Percentiles rank a stretch among this genome's conserved stretches.
Evolutionary conservation across 2,888 invertebrate genomes (phyloP).

Genomic region (Ennomos erosarius): DNA sequence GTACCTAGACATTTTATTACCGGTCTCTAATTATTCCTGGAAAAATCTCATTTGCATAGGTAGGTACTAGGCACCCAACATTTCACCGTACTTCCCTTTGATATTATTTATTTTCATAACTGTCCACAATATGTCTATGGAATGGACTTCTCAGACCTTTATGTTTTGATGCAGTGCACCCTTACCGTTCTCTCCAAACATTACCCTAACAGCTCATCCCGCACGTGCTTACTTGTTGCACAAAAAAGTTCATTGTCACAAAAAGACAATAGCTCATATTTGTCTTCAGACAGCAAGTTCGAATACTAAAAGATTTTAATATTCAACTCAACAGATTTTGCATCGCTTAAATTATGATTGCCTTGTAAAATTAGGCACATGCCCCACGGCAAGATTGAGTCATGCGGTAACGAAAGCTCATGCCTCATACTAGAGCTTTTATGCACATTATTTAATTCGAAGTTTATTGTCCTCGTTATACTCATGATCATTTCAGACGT

Average conservation of each 20-base stretch:
- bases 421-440: neutral
- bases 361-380: slow-evolving; percentile 31
- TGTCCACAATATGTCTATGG: no score
- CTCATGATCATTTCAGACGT: neutral
- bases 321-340: slow-evolving; percentile 14
- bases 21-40: slow-evolving; percentile 35
- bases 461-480: neutral
- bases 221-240: slow-evolving; percentile 57
- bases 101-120: neutral
- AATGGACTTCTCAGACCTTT: neutral
- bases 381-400: slow-evolving; percentile 35
- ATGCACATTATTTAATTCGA: slow-evolving; percentile 1
- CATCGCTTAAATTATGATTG: slow-evolving; percentile 12
- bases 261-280: slow-evolving; percentile 8
- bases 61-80: no score
- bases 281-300: neutral
- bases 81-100: slow-evolving; percentile 43
- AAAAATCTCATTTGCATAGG: slow-evolving; percentile 52
- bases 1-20: slow-evolving; percentile 17
- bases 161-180: neutral
- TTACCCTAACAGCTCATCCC: slow-evolving; percentile 34
- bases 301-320: slow-evolving; percentile 10
- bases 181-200: neutral
- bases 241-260: slow-evolving; percentile 34
- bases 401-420: slow-evolving; percentile 25